Evolutionary conservation across 1,140 invertebrate species (phyloP).

Genomic region (Bombus sibiricus): DNA sequence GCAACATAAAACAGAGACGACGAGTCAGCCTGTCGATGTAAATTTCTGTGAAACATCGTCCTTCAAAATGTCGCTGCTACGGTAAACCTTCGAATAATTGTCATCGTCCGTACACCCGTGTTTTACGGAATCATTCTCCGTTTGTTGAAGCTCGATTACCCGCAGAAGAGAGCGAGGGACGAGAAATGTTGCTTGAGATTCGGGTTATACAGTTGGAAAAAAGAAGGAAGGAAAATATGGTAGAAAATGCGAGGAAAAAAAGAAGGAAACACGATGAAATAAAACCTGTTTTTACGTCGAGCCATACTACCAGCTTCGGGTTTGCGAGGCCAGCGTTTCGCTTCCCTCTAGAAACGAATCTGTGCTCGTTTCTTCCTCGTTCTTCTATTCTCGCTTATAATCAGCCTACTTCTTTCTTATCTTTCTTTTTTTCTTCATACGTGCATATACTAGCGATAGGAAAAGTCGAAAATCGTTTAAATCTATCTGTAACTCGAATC

Average conservation of each 20-base stretch:
- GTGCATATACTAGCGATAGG: not conserved
- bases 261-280: slow-evolving; percentile 16
- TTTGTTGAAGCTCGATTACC: not conserved
- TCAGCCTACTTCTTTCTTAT: not conserved
- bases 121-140: slow-evolving; percentile 21
- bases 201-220: not conserved
- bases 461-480: not conserved
- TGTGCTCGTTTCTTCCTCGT: not conserved
- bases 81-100: slow-evolving; percentile 13
- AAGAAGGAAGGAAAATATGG: not conserved
- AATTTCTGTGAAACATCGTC: slow-evolving; percentile 3
- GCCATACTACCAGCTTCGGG: not conserved
- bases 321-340: not conserved
- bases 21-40: slow-evolving; percentile 15
- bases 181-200: not conserved
- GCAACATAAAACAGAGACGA: slow-evolving; percentile 6
- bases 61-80: slow-evolving; percentile 1
- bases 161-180: not conserved
- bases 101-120: not conserved
- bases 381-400: not conserved
- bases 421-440: not conserved
- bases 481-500: too few relatives aligned
- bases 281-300: slow-evolving; percentile 19
- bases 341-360: not conserved
- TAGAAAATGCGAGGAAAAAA: not conserved